Conservation (phyloP, 2,888 invertebrate species). For the Mycalesis mineus region DNA sequence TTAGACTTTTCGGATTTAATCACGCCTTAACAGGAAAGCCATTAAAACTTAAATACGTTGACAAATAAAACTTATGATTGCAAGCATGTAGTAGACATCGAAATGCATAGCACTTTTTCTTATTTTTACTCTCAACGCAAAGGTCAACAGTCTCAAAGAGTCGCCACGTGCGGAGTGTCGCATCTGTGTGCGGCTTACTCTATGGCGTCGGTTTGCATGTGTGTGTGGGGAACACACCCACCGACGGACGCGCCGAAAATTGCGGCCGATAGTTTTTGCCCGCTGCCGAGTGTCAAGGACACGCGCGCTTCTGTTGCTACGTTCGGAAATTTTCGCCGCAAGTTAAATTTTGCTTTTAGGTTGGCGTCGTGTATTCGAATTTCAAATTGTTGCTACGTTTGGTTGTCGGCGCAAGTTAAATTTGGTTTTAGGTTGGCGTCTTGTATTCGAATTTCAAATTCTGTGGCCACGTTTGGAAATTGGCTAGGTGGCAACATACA, state of each 20-base stretch:
- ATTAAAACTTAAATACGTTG: no score
- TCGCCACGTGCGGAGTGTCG: conserved; percentile 5
- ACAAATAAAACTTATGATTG: background rate
- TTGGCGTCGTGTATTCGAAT: background rate
- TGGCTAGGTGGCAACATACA: no score
- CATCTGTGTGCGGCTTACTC: conserved; percentile 39
- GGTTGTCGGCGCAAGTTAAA: no score
- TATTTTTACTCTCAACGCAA: conserved; percentile 1
- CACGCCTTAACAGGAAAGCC: no score
- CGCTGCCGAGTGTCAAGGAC: conserved; percentile 74
- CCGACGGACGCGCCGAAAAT: conserved; percentile 58
- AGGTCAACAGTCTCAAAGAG: conserved; percentile 13
- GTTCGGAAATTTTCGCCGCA: conserved; percentile 32
- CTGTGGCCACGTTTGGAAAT: no score
- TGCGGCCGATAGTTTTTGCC: conserved; percentile 69
- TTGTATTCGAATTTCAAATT: no score
- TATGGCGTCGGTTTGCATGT: conserved; percentile 41
- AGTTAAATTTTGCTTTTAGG: conserved; percentile 15
- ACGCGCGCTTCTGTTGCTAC: conserved; percentile 57
- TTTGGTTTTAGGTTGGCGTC: no score
- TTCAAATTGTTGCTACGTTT: background rate
- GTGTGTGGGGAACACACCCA: conserved; percentile 67
- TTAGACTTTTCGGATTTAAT: background rate
- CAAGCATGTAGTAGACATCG: no score
- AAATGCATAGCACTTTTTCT: background rate